phyloP scores from a whole-genome alignment of 1,140 invertebrate species.

The Pogonomyrmex californicus region DNA sequence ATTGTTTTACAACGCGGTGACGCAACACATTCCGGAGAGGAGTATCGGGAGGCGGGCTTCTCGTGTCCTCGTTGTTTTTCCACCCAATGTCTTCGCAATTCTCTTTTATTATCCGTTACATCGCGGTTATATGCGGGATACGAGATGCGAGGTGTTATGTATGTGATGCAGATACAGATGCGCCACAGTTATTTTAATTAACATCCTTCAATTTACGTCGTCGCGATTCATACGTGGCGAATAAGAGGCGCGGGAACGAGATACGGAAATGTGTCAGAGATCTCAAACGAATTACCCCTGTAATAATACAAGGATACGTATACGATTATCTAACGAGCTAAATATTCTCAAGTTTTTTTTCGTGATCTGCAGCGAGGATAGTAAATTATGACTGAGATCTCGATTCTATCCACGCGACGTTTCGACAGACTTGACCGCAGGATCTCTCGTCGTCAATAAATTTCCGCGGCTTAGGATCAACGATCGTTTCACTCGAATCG shows the following conservation, averaged over 20 bases:
- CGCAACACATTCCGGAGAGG: not conserved
- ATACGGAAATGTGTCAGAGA: not conserved
- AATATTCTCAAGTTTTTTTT: not conserved
- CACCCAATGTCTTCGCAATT: conserved; percentile 22
- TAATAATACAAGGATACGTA: not conserved
- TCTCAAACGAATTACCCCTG: not conserved
- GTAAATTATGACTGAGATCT: conserved; percentile 3
- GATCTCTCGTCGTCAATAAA: conserved; percentile 37
- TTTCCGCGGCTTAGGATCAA: conserved; percentile 50
- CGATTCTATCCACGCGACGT: not conserved
- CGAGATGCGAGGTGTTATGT: not conserved
- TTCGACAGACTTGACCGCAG: not conserved
- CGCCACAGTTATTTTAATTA: conserved; percentile 43
- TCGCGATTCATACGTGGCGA: not conserved
- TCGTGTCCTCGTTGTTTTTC: not conserved
- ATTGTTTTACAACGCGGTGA: conserved; percentile 39
- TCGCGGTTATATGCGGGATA: not conserved
- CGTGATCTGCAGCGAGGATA: not conserved
- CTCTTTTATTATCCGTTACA: conserved; percentile 19
- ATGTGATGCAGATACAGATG: not conserved
- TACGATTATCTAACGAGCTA: not conserved
- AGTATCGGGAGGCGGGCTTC: not conserved
- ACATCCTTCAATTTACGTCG: conserved; percentile 11
- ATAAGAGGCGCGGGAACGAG: not conserved
- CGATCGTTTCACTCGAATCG: conserved; percentile 43